phyloP scores from a whole-genome alignment of 2,888 invertebrate genomes.

The Eumacrocentrus americanus region DNA sequence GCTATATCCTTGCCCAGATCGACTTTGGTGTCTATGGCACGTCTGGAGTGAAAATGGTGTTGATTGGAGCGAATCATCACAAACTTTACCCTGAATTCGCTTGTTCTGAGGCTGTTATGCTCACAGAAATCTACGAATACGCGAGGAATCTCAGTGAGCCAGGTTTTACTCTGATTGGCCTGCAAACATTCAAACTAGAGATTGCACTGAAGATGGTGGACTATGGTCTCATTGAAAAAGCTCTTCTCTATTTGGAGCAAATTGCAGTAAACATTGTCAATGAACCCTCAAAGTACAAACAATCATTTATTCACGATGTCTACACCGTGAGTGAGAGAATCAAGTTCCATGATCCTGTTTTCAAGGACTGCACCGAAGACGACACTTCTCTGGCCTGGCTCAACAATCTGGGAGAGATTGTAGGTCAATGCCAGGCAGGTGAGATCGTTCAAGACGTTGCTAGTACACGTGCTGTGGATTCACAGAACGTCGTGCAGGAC shows the following conservation, averaged over 20 bases:
- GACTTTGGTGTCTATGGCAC: conserved; percentile 64
- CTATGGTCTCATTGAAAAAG: conserved; percentile 78
- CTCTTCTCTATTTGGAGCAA: conserved; percentile 83
- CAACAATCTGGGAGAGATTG: conserved; percentile 62
- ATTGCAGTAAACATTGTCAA: conserved; percentile 72
- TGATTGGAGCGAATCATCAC: conserved; percentile 77
- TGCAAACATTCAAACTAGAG: conserved; percentile 83
- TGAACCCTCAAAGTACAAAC: conserved; percentile 65
- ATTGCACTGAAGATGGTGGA: conserved; percentile 80
- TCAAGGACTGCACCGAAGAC: conserved; percentile 62
- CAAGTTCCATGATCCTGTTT: conserved; percentile 74
- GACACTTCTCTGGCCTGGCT: conserved; percentile 68
- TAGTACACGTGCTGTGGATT: conserved; percentile 25
- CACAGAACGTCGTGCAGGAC: conserved; percentile 34
- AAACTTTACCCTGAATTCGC: conserved; percentile 72
- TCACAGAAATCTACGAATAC: conserved; percentile 95
- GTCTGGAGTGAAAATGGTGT: conserved; percentile 72
- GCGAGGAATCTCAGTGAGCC: conserved; percentile 81
- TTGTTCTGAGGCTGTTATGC: conserved; percentile 84
- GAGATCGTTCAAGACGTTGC: conserved; percentile 52
- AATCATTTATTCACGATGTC: conserved; percentile 63
- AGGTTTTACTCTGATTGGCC: conserved; percentile 73
- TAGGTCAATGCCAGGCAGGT: conserved; percentile 59
- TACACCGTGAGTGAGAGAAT: conserved; percentile 68
- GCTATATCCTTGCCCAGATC: conserved; percentile 87